These are phyloP conservation scores for Syndactyla subalaris DNA, from an alignment of 2,797 vertebrate species.

Conservation along the genomic window DNA sequence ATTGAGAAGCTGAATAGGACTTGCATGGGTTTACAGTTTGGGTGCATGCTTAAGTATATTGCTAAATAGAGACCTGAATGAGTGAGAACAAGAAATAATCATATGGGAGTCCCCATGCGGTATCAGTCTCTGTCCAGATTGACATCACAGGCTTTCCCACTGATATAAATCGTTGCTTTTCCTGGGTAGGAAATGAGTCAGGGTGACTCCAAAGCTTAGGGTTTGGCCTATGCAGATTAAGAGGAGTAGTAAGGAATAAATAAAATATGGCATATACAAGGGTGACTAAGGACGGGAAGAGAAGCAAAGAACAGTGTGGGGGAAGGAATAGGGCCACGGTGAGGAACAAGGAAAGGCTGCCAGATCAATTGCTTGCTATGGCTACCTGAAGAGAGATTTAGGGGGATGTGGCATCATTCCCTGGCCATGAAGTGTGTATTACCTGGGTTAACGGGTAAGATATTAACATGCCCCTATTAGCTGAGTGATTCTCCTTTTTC, in stretches of 20 bases:
- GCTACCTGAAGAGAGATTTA: not conserved
- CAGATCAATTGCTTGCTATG: not conserved
- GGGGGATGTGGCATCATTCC: not conserved
- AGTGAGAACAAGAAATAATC: slow-evolving; percentile 33
- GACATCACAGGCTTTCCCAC: slow-evolving; percentile 46
- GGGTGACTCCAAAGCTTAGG: slow-evolving; percentile 19
- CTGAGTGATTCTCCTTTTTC: not conserved
- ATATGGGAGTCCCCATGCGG: not conserved
- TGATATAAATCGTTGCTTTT: slow-evolving; percentile 11
- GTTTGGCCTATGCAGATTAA: slow-evolving; percentile 49
- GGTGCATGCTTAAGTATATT: slow-evolving; percentile 3
- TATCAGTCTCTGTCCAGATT: slow-evolving; percentile 26
- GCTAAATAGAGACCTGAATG: slow-evolving; percentile 42
- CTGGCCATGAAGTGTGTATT: not conserved
- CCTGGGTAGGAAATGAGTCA: slow-evolving; percentile 56
- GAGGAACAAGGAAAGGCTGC: not conserved
- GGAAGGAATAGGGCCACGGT: not conserved
- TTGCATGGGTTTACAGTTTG: slow-evolving; percentile 37
- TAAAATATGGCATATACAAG: not conserved
- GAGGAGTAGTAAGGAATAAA: slow-evolving; percentile 31
- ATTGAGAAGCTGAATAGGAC: slow-evolving; percentile 25
- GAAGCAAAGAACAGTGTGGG: not conserved
- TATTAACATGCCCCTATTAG: not conserved
- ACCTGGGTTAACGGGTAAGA: not conserved
- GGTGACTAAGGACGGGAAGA: slow-evolving; percentile 27